Base-by-base conservation (phyloP, 2,797 vertebrate genomes). In the Heteromormyrus szaboi region DNA sequence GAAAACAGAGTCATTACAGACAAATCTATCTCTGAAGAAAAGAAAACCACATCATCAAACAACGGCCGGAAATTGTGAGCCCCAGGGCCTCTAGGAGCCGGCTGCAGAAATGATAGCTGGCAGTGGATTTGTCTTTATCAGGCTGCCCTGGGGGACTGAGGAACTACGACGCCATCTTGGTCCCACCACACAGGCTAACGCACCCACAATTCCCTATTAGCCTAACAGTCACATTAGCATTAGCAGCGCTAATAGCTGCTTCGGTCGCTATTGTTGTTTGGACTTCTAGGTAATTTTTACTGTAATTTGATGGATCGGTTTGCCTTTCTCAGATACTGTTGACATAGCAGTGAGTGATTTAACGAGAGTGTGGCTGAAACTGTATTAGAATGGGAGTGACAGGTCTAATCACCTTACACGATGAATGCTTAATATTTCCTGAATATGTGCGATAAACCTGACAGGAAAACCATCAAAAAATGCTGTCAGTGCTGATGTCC, bases 11-110 rank as follows among this genome's bases (percentile, higher is more conserved):
- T 95, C 95, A 95, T 97, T 96, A 96, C 94, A 95, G 95, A 96
- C 95, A 96, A 96, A 96, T 96, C 96, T 96, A 95, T 96, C 95
- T 96, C 95, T 95, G 94, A 95, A 95, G 95, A 96, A 95, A 96
- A 95, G 95, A 96, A 96, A 96, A 96, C 96, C 96, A 96, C 95
- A 96, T 95, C 96, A 96, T 96, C 95, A 97, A 96, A 96, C 95
- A 96, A 94, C 92, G 9, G 93, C 94, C 95, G 95, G 94, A 95
- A 94, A 95, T 96, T 95, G 95, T 96, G 95, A 96, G 92, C 93
- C 93, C 92, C 91, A 93, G 92, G 93, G 94, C 94, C 89, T 95
- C 94, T 86, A 91, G 94, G 96, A 94, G 92, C 94, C 90, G 65
- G 53, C 91, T 88, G 88, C 91, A 93, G 95, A 94, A 93, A 95